Evolutionary conservation across 2,797 vertebrate species (phyloP), one percentile per base, ranked within the genome.

Genomic region (Pipistrellus pygmaeus): DNA sequence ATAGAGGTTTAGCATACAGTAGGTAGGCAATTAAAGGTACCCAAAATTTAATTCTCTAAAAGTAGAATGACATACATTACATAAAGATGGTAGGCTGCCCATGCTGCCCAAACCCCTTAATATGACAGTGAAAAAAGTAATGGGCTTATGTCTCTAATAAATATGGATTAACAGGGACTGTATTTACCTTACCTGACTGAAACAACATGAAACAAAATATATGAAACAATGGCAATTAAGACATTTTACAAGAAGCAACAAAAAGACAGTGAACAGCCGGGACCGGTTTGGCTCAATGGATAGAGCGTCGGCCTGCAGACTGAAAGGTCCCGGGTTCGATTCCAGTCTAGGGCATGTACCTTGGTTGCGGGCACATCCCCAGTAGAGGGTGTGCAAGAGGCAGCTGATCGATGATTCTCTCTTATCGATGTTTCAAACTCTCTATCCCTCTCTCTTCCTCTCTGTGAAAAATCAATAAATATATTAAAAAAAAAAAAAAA

Each of bases 1-100:
- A 64, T 69, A 69, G 12, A 72, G 55, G 15, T 72, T 88, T 85
- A 68, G 38, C 38, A 88, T 25, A 53, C 38, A 46, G 25, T 8
- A 83, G 18, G 38, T 84, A 35, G 14, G 35, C 8, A 78, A 84
- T 46, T 64, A 92, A 78, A 78, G 38, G 32, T 38, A 48, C 3
- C 57, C 21, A 53, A 51, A 66, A 76, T 85, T 95, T 78, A 78
- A 84, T 64, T 78, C 46, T 88, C 46, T 84, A 66, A 60, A 87
- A 88, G 25, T 38, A 87, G 27, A 73, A 91, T 62, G 53, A 62
- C 53, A 27, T 83, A 88, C 12, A 55, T 20, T 77, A 82, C 23
- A 88, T 53, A 32, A 87, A 83, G 20, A 85, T 17, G 57, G 12
- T 23, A 17, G 8, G 55, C 72, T 88, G 21, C 57, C 32, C 66